phyloP scores from a whole-genome alignment of 2,113 vertebrate species.

The Zapornia atra region DNA sequence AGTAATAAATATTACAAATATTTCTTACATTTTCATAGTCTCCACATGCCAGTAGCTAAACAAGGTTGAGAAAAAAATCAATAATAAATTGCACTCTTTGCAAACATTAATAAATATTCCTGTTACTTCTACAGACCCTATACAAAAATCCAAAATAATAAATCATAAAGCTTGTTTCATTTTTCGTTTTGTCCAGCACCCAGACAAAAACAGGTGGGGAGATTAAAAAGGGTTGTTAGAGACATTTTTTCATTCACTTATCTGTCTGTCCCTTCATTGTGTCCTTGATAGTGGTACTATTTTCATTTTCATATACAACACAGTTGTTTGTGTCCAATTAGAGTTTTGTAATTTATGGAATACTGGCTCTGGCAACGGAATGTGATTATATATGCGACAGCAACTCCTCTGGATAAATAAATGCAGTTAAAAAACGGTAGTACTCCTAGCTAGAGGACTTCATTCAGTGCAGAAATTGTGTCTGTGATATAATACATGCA shows the following conservation, averaged over 20 bases:
- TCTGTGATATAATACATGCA: background rate
- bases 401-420: background rate
- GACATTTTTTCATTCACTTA: background rate
- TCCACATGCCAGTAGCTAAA: slow-evolving; percentile 18
- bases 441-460: background rate
- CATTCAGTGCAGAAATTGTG: background rate
- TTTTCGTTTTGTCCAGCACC: background rate
- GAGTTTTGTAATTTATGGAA: background rate
- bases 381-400: background rate
- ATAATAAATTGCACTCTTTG: slow-evolving; percentile 51
- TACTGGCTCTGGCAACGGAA: background rate
- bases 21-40: slow-evolving; percentile 12
- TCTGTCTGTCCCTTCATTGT: background rate
- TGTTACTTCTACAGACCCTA: background rate
- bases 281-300: background rate
- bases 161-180: background rate
- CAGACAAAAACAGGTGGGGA: background rate
- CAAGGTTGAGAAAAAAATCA: slow-evolving; percentile 18
- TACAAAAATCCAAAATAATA: background rate
- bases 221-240: background rate
- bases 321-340: background rate
- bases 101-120: slow-evolving; percentile 42
- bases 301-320: background rate
- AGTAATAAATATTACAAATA: slow-evolving; percentile 45
- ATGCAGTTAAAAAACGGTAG: background rate